phyloP scores from a whole-genome alignment of 2,113 vertebrate genomes.

The Zosterops hypoxanthus region DNA sequence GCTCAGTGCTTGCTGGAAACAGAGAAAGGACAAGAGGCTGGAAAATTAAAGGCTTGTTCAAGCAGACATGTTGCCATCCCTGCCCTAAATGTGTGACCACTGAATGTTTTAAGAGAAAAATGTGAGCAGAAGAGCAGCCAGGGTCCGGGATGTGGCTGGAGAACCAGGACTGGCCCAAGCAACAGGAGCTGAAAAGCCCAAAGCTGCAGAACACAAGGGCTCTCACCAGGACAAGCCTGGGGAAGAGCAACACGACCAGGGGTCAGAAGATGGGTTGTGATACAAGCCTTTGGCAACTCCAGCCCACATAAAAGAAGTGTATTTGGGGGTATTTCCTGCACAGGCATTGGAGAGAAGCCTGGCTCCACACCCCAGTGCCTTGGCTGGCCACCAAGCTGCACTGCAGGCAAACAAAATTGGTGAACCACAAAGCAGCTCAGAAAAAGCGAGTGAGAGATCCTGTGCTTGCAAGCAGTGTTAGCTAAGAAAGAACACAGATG shows the following conservation, averaged over 20 bases:
- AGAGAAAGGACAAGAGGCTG: not conserved
- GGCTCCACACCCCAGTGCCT: slow-evolving; percentile 44
- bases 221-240: not conserved
- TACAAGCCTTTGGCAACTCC: not conserved
- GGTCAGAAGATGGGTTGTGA: not conserved
- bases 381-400: slow-evolving; percentile 61
- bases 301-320: not conserved
- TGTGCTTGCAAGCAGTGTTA: not conserved
- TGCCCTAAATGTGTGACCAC: not conserved
- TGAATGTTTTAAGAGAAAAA: not conserved
- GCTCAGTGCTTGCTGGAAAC: not conserved
- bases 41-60: not conserved
- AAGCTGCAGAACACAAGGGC: not conserved
- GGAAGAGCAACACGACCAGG: not conserved
- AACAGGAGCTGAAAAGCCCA: not conserved
- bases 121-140: rapidly evolving
- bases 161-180: not conserved
- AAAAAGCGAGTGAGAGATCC: not conserved
- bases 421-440: slow-evolving; percentile 28
- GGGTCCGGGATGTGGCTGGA: rapidly evolving
- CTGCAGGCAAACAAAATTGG: slow-evolving; percentile 40
- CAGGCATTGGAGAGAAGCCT: not conserved
- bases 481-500: not conserved
- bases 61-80: not conserved
- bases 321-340: slow-evolving; percentile 19